Percentiles rank a stretch among this genome's conserved stretches.
These are phyloP conservation scores for Lichenostomus cassidix DNA, from an alignment of 2,113 vertebrate genomes.

Conservation along the genomic window DNA sequence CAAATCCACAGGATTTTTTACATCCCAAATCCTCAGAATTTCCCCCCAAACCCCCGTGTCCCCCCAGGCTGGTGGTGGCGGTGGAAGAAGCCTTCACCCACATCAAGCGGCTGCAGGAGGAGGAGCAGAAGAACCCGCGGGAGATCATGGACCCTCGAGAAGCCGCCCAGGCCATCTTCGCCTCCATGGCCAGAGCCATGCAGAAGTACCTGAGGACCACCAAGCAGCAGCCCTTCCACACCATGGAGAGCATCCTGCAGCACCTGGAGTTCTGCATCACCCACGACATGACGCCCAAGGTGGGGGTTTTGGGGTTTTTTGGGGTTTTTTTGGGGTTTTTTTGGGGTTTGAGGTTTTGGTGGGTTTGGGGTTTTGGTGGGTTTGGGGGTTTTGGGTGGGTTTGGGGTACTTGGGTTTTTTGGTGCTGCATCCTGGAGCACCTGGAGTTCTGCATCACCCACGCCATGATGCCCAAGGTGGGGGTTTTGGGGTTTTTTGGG, in stretches of 20 bases:
- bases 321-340: no score
- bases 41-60: no score
- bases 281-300: slow-evolving; percentile 97
- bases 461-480: no score
- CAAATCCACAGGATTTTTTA: not conserved
- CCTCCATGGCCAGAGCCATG: slow-evolving; percentile 97
- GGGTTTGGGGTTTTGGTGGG: no score
- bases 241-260: slow-evolving; percentile 98
- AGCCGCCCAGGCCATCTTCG: slow-evolving; percentile 95
- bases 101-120: slow-evolving; percentile 93
- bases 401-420: no score
- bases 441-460: no score
- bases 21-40: no score
- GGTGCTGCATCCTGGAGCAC: no score
- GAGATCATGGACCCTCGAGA: slow-evolving; percentile 96
- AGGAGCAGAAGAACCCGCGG: slow-evolving; percentile 88
- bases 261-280: slow-evolving; percentile 98
- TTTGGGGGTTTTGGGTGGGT: no score
- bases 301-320: not conserved
- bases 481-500: no score
- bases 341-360: no score
- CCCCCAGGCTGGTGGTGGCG: slow-evolving; percentile 81
- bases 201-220: slow-evolving; percentile 96
- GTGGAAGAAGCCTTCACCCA: slow-evolving; percentile 98
- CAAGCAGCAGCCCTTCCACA: slow-evolving; percentile 94